A percentile compares a stretch with the other conserved stretches of the same genome.
Conservation (phyloP, 1,140 invertebrate genomes). For the Mya arenaria region DNA sequence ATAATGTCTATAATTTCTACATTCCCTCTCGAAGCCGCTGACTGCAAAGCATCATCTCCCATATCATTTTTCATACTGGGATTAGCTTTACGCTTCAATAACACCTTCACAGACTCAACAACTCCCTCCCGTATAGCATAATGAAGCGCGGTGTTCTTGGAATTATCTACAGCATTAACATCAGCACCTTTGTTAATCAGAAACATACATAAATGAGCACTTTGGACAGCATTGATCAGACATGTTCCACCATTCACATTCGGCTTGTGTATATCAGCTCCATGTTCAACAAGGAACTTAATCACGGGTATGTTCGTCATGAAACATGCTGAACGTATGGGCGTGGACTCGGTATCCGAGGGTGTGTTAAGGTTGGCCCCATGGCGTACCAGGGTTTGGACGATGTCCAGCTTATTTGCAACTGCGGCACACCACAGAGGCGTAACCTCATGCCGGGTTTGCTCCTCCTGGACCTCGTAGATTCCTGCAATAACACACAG, state of each 20-base stretch:
- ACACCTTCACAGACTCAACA: conserved; percentile 91
- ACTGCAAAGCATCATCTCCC: conserved; percentile 95
- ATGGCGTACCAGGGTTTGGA: conserved; percentile 89
- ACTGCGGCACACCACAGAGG: conserved; percentile 97
- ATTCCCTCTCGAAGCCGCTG: conserved; percentile 94
- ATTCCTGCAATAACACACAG: conserved; percentile 81
- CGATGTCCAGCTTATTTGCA: conserved; percentile 90
- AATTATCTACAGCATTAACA: conserved; percentile 94
- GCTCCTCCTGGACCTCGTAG: conserved; percentile 74
- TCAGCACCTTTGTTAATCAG: conserved; percentile 87
- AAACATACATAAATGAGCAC: conserved; percentile 90
- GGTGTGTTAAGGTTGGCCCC: conserved; percentile 92
- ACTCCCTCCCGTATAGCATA: conserved; percentile 95
- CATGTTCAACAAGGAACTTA: conserved; percentile 90
- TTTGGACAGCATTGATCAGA: conserved; percentile 96
- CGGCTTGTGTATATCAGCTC: conserved; percentile 92
- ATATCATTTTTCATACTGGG: conserved; percentile 88
- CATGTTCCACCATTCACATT: conserved; percentile 97
- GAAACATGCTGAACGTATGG: conserved; percentile 94
- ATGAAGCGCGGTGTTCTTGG: conserved; percentile 95
- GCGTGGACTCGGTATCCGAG: conserved; percentile 94
- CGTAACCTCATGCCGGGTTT: conserved; percentile 89
- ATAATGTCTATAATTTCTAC: conserved; percentile 90
- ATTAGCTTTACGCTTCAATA: conserved; percentile 91
- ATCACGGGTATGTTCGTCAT: conserved; percentile 93